Evolutionary conservation across 2,113 vertebrate species (phyloP).

Genomic region (Colinus virginianus): DNA sequence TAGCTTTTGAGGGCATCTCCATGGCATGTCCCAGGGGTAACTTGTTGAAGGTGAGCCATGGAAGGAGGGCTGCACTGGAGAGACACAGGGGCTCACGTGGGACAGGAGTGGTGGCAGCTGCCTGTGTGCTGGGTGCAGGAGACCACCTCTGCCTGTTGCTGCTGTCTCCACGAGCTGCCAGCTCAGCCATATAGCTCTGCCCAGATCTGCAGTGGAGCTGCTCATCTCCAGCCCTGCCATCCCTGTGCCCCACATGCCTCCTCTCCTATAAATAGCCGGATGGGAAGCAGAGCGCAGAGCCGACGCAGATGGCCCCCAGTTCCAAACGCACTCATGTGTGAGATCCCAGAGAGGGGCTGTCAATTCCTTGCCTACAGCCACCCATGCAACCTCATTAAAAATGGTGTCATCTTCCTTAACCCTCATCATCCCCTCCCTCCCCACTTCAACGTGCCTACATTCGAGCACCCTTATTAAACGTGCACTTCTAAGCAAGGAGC

Average conservation of each 20-base stretch:
- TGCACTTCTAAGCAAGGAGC: slow-evolving; percentile 78
- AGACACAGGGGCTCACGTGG: background rate
- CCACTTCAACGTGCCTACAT: background rate
- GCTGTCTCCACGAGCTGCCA: background rate
- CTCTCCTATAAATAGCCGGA: background rate
- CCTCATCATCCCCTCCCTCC: background rate
- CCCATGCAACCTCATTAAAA: slow-evolving; percentile 44
- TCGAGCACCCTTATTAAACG: slow-evolving; percentile 73
- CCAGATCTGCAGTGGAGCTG: background rate
- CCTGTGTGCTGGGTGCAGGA: background rate
- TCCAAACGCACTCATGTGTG: background rate
- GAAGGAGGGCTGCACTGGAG: background rate
- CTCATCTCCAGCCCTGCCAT: slow-evolving; percentile 17
- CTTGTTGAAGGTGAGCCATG: background rate
- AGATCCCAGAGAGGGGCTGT: slow-evolving; percentile 51
- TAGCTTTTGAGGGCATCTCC: accelerated
- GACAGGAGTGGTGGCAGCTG: background rate
- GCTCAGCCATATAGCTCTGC: background rate
- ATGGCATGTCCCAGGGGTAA: background rate
- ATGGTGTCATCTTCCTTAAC: slow-evolving; percentile 19
- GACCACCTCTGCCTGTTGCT: background rate
- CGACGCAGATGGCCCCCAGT: slow-evolving; percentile 13
- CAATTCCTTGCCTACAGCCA: slow-evolving; percentile 44
- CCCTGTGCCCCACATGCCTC: background rate
- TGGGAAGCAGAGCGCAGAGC: background rate